Conservation (phyloP, 2,888 invertebrate genomes). For the Dasysyrphus albostriatus region DNA sequence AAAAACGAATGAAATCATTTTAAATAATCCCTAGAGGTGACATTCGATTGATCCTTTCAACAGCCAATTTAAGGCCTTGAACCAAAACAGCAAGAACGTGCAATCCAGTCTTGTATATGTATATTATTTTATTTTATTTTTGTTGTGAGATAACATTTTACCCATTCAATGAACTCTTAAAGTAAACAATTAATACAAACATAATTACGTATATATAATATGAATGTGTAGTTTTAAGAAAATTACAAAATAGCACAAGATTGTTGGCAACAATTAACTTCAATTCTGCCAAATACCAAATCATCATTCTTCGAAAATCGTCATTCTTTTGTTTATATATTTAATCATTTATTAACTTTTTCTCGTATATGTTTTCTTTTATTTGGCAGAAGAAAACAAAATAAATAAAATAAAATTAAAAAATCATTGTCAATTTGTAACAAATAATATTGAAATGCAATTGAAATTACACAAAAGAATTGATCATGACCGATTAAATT, state of each 20-base stretch:
- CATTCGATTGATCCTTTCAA: too few relatives aligned
- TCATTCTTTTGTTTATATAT: conserved; percentile 48
- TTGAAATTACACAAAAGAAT: conserved; percentile 46
- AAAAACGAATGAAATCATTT: too few relatives aligned
- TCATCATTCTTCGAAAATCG: conserved; percentile 33
- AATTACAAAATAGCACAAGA: conserved; percentile 1
- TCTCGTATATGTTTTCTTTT: background rate
- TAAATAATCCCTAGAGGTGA: too few relatives aligned
- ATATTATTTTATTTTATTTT: too few relatives aligned
- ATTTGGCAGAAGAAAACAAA: conserved; percentile 24
- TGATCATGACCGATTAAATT: conserved; percentile 52
- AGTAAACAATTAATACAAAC: background rate
- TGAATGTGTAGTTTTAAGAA: background rate
- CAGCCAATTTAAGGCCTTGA: too few relatives aligned
- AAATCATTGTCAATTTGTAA: conserved; percentile 40
- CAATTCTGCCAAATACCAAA: conserved; percentile 21
- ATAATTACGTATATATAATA: too few relatives aligned
- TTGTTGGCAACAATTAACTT: conserved; percentile 39
- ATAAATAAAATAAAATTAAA: conserved; percentile 9
- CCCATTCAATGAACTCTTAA: conserved; percentile 27
- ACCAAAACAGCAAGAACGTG: too few relatives aligned
- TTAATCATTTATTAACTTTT: conserved; percentile 3
- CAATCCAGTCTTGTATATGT: too few relatives aligned
- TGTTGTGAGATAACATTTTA: background rate
- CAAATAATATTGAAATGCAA: conserved; percentile 41